Conservation (phyloP, 2,797 vertebrate genomes). For the Enteromius argenteus region DNA sequence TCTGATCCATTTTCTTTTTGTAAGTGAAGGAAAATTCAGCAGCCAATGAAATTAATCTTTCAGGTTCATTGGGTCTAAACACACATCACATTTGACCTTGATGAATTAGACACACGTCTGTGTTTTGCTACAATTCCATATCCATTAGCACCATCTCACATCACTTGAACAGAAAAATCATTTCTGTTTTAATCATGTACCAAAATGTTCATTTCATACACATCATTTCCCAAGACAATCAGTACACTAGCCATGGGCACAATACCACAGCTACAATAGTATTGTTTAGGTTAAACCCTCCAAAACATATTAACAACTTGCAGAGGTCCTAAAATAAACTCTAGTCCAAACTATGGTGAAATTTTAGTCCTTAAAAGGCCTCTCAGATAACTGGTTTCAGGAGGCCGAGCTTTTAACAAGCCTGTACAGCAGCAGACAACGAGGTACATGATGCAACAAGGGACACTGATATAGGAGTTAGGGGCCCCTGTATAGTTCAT, state of each 20-base stretch:
- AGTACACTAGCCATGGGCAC: constrained; percentile 16
- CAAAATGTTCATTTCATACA: not conserved
- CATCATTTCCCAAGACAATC: constrained; percentile 12
- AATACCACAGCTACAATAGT: constrained; percentile 32
- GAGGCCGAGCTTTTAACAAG: constrained; percentile 8
- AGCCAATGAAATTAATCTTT: constrained; percentile 12
- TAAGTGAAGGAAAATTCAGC: constrained; percentile 42
- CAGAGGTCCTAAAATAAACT: constrained; percentile 50
- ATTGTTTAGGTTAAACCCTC: constrained; percentile 53
- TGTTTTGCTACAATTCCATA: constrained; percentile 23
- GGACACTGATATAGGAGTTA: constrained; percentile 25
- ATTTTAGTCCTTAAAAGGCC: constrained; percentile 17
- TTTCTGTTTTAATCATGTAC: constrained; percentile 9
- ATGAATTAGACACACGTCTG: constrained; percentile 44
- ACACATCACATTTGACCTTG: constrained; percentile 18
- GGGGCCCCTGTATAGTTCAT: constrained; percentile 25
- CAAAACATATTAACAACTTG: constrained; percentile 50
- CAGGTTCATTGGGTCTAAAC: constrained; percentile 34
- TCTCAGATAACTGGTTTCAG: constrained; percentile 17
- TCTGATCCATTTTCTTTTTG: constrained; percentile 42
- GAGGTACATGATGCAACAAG: constrained; percentile 14
- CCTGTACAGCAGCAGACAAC: constrained; percentile 19
- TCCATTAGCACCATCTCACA: constrained; percentile 35
- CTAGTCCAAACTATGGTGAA: constrained; percentile 47
- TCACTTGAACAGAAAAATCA: not conserved